Base-by-base conservation (phyloP, 2,888 invertebrate genomes). In the Agriopis leucophaearia region DNA sequence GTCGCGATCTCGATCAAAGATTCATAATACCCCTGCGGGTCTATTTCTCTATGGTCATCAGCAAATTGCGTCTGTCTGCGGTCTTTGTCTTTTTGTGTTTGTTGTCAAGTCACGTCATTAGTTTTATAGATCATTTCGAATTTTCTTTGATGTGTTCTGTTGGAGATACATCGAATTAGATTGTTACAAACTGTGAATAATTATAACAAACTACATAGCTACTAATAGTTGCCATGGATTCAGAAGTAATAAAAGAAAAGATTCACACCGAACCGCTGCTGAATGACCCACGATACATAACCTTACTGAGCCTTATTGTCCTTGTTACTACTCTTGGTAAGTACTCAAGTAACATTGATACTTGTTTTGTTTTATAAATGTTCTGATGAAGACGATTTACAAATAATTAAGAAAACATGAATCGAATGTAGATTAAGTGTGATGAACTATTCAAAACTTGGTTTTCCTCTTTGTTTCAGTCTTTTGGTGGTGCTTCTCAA, bases 401-500 rank as follows among this genome's bases (percentile, higher is more conserved):
- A 27, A 27, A 9, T 16, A 42, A 45, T 15, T 1, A 47, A 56
- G 38, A 27, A 27, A 27, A 27, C 27, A 27, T 27, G 27, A 27
- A 27, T 4, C 27, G 27, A 0, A 9, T 38, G 38, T 38, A 9
- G 38, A 6, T 8, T 38, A 42, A 42, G 10, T 16, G 8, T 8
- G 9, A 16, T 18, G 9, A 48, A 48, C 48, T 44, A 12, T 27
- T 63, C 56, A n/a, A 13, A 27, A 12, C 4, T 45, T 13, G 35
- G 7, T n/a, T 7, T 51, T 52, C 13, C 27, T 40, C 38, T 1
- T 50, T 71, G 42, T 94, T 94, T 59, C 83, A 96, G 96, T 96
- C 48, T 85, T 96, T 70, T 95, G 95, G 88, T 91, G 95, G 86
- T 85, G 95, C 74, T 96, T 96, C 90, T 94, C 95, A 68, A 91